Percentiles rank a stretch among this genome's conserved stretches.
phyloP scores from a whole-genome alignment of 2,113 vertebrate species.

The Phaethon lepturus region DNA sequence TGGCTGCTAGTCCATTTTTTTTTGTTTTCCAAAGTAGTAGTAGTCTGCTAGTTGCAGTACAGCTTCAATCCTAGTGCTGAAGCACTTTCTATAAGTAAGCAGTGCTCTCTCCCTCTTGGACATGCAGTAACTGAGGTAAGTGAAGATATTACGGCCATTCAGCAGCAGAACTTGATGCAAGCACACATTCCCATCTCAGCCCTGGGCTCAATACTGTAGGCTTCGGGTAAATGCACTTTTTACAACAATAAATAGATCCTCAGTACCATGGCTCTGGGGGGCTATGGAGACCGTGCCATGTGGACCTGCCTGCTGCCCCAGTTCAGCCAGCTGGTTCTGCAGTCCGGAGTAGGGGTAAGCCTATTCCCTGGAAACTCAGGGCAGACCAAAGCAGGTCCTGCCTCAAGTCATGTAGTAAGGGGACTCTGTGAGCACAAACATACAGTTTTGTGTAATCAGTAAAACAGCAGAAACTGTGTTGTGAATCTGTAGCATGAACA shows the following conservation, averaged over 20 bases:
- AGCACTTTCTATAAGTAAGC: background rate
- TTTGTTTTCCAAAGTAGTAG: background rate
- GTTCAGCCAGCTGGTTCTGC: background rate
- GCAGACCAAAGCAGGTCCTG: background rate
- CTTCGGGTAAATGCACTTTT: background rate
- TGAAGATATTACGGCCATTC: background rate
- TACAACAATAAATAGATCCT: background rate
- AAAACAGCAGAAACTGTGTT: slow-evolving; percentile 10
- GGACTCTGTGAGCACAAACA: background rate
- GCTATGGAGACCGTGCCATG: background rate
- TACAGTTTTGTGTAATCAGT: background rate
- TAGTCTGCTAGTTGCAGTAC: background rate
- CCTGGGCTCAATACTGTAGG: background rate
- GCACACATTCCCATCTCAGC: background rate
- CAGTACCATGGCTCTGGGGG: background rate
- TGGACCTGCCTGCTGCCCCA: background rate
- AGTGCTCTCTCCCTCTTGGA: background rate
- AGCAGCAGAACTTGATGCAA: background rate
- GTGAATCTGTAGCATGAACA: background rate
- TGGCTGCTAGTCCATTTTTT: background rate
- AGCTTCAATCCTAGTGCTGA: background rate
- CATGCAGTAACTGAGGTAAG: background rate
- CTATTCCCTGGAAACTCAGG: background rate
- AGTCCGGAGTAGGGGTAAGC: background rate
- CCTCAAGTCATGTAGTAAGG: background rate